Base-by-base conservation (phyloP, 2,888 invertebrate genomes). In the Calameuta pallipes region DNA sequence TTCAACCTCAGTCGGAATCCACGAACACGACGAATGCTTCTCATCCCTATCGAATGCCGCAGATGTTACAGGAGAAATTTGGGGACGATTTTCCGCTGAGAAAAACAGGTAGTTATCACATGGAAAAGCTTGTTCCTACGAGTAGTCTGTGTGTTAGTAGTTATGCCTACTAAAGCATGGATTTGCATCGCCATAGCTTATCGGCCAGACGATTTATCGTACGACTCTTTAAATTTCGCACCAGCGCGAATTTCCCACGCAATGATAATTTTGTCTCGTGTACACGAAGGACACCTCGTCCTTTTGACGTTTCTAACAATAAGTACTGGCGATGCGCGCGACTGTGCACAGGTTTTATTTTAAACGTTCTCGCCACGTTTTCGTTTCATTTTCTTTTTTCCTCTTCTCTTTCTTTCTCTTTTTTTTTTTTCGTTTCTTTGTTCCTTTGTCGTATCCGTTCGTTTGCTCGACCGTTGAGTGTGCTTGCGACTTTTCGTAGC, bases 41-140 rank as follows among this genome's bases (percentile, higher is more conserved):
- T 83, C 95, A 95, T 92, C 95, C 95, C 1, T 95, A 95, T 92
- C 93, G 95, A 88, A 93, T 95, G 92, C 94, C 95, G 73, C 95
- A 94, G 85, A 93, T 95, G 83, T 93, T 93, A 86, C 87, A 93
- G 90, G 90, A 93, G 89, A 93, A 93, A 83, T 93, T 94, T 84
- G 94, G 95, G 82, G 95, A 95, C 81, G 98, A 98, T 93, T 98
- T 97, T 92, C 98, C 98, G 76, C 94, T 98, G 73, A 92, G 98
- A 87, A 98, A 98, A 94, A 98, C 98, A 93, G 98, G 98, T 98
- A 92, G 92, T 93, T 82, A 75, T 69, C 77, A 73, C 70, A n/a
- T 30, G 35, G 33, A 11, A 31, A 34, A 71, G 73, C 30, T 37
- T 34, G 74, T 75, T 74, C 73, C 69, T n/a, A 69, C 70, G 31